Conservation (phyloP, 2,797 vertebrate species). For the Acipenser ruthenus region DNA sequence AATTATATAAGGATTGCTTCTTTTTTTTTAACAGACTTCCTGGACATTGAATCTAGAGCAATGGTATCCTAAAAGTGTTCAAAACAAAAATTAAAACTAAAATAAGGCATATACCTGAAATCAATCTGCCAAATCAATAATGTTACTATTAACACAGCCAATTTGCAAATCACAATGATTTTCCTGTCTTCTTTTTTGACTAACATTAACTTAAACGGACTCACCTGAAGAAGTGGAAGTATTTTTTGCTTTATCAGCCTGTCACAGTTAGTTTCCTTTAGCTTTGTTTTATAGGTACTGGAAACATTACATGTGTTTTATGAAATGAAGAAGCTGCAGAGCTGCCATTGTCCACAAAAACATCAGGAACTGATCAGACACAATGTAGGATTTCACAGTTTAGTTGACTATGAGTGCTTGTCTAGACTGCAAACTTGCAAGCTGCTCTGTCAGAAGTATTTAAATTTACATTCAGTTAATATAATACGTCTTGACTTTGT, state of each 20-base stretch:
- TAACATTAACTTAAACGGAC: conserved; percentile 30
- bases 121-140: too few relatives aligned
- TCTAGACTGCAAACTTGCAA: conserved; percentile 13
- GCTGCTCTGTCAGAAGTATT: neutral
- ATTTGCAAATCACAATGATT: conserved; percentile 1
- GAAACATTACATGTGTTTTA: conserved; percentile 24
- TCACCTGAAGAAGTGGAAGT: conserved; percentile 30
- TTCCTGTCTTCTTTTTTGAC: neutral
- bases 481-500: neutral
- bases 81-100: too few relatives aligned
- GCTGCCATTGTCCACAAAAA: conserved; percentile 11
- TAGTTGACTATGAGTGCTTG: conserved; percentile 19
- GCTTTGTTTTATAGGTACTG: conserved; percentile 10
- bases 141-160: neutral
- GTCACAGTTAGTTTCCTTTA: conserved; percentile 30
- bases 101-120: too few relatives aligned
- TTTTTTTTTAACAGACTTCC: too few relatives aligned
- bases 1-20: too few relatives aligned
- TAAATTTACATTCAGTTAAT: neutral
- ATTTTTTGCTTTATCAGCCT: conserved; percentile 23
- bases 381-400: neutral
- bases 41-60: too few relatives aligned
- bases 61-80: too few relatives aligned
- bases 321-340: conserved; percentile 22
- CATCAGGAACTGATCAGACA: conserved; percentile 6